Conservation (phyloP, 1,140 invertebrate species). For the Drosophila ficusphila region DNA sequence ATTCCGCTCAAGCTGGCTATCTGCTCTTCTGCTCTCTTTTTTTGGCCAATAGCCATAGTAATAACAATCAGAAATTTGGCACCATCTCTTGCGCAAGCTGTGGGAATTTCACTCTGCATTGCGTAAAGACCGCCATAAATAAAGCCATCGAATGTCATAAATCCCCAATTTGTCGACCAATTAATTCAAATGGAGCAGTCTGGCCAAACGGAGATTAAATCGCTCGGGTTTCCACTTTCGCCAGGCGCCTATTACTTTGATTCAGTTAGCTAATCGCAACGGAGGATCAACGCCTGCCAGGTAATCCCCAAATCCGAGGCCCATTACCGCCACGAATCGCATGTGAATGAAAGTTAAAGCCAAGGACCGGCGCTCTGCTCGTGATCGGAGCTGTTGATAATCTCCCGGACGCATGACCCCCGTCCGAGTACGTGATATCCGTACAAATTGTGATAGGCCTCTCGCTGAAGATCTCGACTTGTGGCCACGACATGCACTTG, state of each 20-base stretch:
- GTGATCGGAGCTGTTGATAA: constrained; percentile 74
- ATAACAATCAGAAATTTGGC: constrained; percentile 16
- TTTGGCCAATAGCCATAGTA: not conserved
- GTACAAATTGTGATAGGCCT: constrained; percentile 68
- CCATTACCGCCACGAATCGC: constrained; percentile 60
- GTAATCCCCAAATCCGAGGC: constrained; percentile 47
- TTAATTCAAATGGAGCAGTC: constrained; percentile 21
- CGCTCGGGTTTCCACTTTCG: constrained; percentile 33
- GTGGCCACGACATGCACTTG: constrained; percentile 60
- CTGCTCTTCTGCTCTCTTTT: not conserved
- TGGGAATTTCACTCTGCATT: constrained; percentile 36
- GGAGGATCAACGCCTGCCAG: constrained; percentile 48
- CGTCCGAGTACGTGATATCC: constrained; percentile 60
- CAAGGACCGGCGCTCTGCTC: constrained; percentile 25
- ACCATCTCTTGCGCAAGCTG: constrained; percentile 11
- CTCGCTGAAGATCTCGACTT: constrained; percentile 24
- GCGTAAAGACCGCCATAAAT: constrained; percentile 13
- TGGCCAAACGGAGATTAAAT: constrained; percentile 5
- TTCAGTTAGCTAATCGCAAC: constrained; percentile 18
- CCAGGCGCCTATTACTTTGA: constrained; percentile 1
- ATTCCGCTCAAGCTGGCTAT: constrained; percentile 14
- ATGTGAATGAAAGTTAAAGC: constrained; percentile 76
- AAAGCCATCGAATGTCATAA: constrained; percentile 41
- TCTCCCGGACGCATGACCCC: constrained; percentile 63
- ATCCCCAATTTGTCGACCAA: constrained; percentile 29